Percentiles rank a stretch among this genome's conserved stretches.
Evolutionary conservation across 2,888 invertebrate genomes (phyloP).

Genomic region (Diogma glabrata): DNA sequence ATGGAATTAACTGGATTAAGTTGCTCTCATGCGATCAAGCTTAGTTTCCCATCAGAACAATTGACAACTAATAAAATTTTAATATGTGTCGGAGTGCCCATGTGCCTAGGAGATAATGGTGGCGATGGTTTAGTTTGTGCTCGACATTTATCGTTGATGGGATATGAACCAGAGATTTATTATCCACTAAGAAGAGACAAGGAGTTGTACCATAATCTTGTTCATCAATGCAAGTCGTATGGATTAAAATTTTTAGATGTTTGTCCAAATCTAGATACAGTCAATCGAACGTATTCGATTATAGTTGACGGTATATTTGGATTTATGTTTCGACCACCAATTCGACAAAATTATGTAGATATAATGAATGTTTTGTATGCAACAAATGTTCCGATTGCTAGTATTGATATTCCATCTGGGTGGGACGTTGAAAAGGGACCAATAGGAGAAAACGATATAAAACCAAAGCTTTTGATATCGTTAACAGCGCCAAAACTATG

Average conservation of each 20-base stretch:
- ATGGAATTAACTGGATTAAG: conserved; percentile 98
- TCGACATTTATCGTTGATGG: conserved; percentile 81
- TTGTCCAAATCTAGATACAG: conserved; percentile 39
- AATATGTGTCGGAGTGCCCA: conserved; percentile 48
- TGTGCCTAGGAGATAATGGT: conserved; percentile 98
- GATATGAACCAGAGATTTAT: conserved; percentile 62
- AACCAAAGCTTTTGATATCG: conserved; percentile 82
- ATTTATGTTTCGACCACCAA: conserved; percentile 91
- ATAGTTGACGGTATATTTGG: conserved; percentile 95
- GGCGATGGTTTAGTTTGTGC: conserved; percentile 97
- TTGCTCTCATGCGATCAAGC: conserved; percentile 80
- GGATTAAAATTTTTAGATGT: conserved; percentile 56
- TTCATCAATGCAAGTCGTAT: conserved; percentile 68
- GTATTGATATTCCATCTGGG: conserved; percentile 94
- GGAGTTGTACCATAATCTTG: conserved; percentile 66
- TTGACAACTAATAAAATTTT: neutral
- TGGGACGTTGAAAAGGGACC: conserved; percentile 92
- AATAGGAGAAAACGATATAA: conserved; percentile 44
- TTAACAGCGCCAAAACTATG: conserved; percentile 94
- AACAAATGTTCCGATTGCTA: conserved; percentile 56
- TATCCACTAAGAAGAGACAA: conserved; percentile 84
- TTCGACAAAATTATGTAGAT: conserved; percentile 60
- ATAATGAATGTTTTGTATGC: conserved; percentile 54
- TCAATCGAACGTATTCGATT: conserved; percentile 43
- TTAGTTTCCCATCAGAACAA: conserved; percentile 45